phyloP scores from a whole-genome alignment of 2,113 vertebrate species.

The Orycteropus afer region DNA sequence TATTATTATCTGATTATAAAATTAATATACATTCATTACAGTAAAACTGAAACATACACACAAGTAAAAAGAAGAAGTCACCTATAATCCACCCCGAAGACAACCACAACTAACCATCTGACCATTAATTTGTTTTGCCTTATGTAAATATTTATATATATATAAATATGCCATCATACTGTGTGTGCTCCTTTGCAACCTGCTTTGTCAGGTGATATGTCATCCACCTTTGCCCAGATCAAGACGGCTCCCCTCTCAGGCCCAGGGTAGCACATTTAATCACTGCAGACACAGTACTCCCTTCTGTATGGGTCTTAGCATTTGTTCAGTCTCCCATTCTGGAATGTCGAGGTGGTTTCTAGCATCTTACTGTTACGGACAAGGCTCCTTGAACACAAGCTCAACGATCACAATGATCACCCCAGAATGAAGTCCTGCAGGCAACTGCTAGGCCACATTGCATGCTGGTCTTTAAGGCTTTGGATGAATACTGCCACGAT shows the following conservation, averaged over 20 bases:
- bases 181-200: background rate
- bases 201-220: background rate
- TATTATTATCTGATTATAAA: constrained; percentile 56
- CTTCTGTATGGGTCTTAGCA: background rate
- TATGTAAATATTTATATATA: constrained; percentile 48
- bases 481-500: constrained; percentile 44
- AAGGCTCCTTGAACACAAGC: background rate
- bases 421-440: constrained; percentile 28
- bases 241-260: background rate
- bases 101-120: background rate
- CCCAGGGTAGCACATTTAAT: background rate
- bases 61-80: constrained; percentile 48
- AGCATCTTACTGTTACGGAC: background rate
- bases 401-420: constrained; percentile 18
- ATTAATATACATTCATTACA: constrained; percentile 64
- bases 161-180: background rate
- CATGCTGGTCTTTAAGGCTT: constrained; percentile 46
- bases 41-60: constrained; percentile 48
- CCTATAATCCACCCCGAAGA: background rate
- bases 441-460: background rate
- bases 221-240: background rate
- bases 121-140: constrained; percentile 36
- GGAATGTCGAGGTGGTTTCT: background rate
- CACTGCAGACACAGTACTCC: fast-evolving
- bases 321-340: background rate